Percentiles rank a stretch among this genome's conserved stretches.
These are phyloP conservation scores for Prionace glauca DNA, from an alignment of 2,797 vertebrate genomes.

Conservation along the genomic window DNA sequence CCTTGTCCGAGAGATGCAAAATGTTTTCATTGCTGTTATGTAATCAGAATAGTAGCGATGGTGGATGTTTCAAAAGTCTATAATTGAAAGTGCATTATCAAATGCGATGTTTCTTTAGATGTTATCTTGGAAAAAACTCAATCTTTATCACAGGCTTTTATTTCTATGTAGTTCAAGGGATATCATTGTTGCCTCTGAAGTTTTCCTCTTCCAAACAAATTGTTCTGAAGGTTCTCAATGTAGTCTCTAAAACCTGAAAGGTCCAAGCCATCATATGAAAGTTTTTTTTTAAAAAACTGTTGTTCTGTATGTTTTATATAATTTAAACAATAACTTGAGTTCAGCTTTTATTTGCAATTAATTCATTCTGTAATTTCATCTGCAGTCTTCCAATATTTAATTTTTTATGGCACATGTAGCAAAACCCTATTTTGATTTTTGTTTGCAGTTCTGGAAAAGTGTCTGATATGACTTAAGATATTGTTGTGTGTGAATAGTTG, in stretches of 20 bases:
- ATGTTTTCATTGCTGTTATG: neutral
- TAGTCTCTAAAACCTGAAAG: neutral
- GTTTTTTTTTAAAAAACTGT: neutral
- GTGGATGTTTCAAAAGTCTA: neutral
- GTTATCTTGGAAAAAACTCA: neutral
- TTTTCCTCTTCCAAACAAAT: neutral
- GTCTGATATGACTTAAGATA: neutral
- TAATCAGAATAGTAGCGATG: neutral
- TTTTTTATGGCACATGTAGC: neutral
- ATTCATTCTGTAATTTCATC: neutral
- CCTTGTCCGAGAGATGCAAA: neutral
- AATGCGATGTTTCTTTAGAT: neutral
- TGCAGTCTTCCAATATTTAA: neutral
- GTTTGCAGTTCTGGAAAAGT: neutral
- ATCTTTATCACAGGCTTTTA: neutral
- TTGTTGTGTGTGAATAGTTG: neutral
- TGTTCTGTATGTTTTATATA: neutral
- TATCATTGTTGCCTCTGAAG: neutral
- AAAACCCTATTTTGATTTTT: neutral
- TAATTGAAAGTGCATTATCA: slow-evolving; percentile 1
- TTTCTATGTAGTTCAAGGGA: neutral
- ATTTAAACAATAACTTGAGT: neutral
- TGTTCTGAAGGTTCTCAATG: neutral
- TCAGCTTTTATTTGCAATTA: neutral
- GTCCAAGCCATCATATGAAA: neutral